A percentile compares a stretch with the other conserved stretches of the same genome.
Evolutionary conservation across 2,113 vertebrate genomes (phyloP).

Genomic region (Lepus timidus): DNA sequence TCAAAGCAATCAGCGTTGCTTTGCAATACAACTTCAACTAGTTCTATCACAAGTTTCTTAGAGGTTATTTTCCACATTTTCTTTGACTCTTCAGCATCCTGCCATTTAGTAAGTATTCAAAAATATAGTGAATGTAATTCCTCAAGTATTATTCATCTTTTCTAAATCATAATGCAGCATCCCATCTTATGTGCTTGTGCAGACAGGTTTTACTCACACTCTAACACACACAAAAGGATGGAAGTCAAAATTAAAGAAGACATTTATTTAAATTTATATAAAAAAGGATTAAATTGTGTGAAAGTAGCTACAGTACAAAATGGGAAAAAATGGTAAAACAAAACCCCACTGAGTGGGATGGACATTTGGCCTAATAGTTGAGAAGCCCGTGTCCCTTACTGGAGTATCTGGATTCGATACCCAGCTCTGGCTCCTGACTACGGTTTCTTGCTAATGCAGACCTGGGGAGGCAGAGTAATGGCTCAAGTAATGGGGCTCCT

Average conservation of each 20-base stretch:
- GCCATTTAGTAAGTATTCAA: slow-evolving; percentile 27
- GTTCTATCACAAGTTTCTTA: slow-evolving; percentile 25
- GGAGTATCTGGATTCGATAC: too few relatives aligned
- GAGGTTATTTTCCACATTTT: not conserved
- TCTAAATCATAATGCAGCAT: not conserved
- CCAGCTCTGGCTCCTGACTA: too few relatives aligned
- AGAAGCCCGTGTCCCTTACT: too few relatives aligned
- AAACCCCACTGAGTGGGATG: not conserved
- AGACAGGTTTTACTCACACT: not conserved
- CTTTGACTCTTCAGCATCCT: not conserved
- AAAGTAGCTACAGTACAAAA: slow-evolving; percentile 7
- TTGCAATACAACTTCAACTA: slow-evolving; percentile 33
- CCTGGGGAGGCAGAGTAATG: too few relatives aligned
- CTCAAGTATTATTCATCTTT: not conserved
- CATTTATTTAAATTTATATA: not conserved
- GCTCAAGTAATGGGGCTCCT: too few relatives aligned
- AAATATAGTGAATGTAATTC: not conserved
- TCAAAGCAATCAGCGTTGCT: not conserved
- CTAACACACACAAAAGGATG: not conserved
- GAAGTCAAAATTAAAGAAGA: slow-evolving; percentile 39
- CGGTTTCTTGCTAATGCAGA: too few relatives aligned
- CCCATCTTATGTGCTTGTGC: not conserved
- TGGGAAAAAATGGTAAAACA: slow-evolving; percentile 5
- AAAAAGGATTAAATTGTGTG: not conserved
- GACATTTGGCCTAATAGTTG: too few relatives aligned